Base-by-base conservation (phyloP, 2,888 invertebrate genomes). In the Lucinisca nassula region DNA sequence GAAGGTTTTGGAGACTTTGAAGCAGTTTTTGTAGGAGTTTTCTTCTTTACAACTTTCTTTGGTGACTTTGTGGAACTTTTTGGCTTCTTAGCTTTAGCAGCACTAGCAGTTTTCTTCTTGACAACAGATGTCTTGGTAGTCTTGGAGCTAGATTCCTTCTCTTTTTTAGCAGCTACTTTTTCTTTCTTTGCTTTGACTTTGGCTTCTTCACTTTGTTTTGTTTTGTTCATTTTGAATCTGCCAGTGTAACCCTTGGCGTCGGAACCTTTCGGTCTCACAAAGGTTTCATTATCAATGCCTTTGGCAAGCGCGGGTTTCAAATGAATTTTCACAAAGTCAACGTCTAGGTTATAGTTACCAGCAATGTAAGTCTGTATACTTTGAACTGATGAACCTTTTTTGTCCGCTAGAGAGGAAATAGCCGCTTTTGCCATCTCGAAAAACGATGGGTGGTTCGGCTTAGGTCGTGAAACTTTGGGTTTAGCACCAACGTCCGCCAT, bases 301-400 rank as follows among this genome's bases (percentile, higher is more conserved):
- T 91, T 93, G 24, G 84, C 85, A 30, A 94, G 72, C 24, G 94
- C 94, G 24, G 90, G 91, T 77, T 89, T 90, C 67, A 94, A 73
- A 10, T 91, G 85, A 14, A 55, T 67, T 45, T 89, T 86, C 32
- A 93, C 87, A 17, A 61, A 75, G 27, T 87, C 86, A 3, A 81
- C 73, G 77, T 92, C 93, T 6, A 92, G 79, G 8, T 83, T 90
- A 86, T 94, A 92, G 45, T 92, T 92, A 61, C 91, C 92, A 17
- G 90, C 79, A 58, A 94, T 93, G 80, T 84, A 94, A 21, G 84
- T 88, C 75, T 91, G 87, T 30, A 94, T 93, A 51, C 90, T 90
- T 12, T 75, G 89, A 27, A 93, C 92, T 6, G 93, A 89, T 0
- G 91, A 92, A 8, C 94, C 94, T 75, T 92, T 93, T 0, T 80